Percentiles rank a stretch among this genome's conserved stretches.
phyloP scores from a whole-genome alignment of 2,797 vertebrate species.

The Notoglanidium macrostoma region DNA sequence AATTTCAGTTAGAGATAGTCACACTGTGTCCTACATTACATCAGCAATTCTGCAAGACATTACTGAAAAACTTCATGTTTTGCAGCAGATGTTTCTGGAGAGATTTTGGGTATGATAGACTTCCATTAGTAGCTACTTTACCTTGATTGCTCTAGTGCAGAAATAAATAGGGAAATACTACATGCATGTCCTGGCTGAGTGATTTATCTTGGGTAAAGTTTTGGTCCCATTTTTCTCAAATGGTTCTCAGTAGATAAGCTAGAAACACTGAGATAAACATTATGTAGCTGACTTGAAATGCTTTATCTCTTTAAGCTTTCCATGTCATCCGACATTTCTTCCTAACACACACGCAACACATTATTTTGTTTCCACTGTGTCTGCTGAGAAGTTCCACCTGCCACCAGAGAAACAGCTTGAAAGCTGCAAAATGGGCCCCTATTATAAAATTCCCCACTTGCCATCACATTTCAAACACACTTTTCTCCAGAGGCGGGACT shows the following conservation, averaged over 20 bases:
- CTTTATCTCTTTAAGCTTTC: neutral
- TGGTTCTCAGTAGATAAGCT: neutral
- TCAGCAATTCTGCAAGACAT: neutral
- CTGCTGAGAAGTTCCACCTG: conserved; percentile 41
- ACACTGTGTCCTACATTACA: neutral
- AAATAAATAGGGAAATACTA: neutral
- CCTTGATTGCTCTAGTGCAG: neutral
- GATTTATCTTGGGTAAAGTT: neutral
- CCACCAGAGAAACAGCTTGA: conserved; percentile 21
- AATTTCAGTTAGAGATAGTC: neutral
- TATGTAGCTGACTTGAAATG: neutral
- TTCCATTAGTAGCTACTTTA: neutral
- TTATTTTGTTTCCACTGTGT: conserved; percentile 17
- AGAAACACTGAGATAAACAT: neutral
- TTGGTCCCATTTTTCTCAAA: neutral
- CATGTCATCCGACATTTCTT: neutral
- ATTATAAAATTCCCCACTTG: conserved; percentile 24
- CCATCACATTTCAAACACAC: conserved; percentile 34
- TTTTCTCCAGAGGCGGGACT: conserved; percentile 28
- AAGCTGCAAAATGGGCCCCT: conserved; percentile 32
- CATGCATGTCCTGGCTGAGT: neutral
- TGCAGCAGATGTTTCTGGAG: neutral
- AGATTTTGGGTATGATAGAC: neutral
- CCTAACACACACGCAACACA: conserved; percentile 15
- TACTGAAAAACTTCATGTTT: neutral